Base-by-base conservation (phyloP, 2,888 invertebrate species). In the Dryomyza anilis region DNA sequence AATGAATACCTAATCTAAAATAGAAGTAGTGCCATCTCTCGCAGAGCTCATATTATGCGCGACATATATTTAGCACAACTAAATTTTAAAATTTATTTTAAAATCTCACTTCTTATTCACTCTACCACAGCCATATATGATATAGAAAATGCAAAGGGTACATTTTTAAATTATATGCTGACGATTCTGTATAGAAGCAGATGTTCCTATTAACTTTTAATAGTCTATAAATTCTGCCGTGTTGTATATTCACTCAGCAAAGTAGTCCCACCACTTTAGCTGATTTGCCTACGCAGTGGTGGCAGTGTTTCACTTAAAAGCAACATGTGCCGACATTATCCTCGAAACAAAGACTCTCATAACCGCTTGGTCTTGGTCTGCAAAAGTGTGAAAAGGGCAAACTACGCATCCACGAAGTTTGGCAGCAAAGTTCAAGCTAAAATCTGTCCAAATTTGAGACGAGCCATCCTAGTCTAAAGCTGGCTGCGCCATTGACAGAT, bases 231-330 rank as follows among this genome's bases (percentile, higher is more conserved):
- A 27, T 50, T 50, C 16, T 14, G 19, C 19, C n/a, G 19, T 55
- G 12, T 21, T 55, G 19, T 19, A 36, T 55, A 21, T 53, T n/a
- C 29, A 55, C 19, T 19, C 36, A 30, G 69, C 66, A 64, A 71
- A 29, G 29, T 21, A 21, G 21, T 1, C 36, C 21, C 27, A 29
- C 43, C 16, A 27, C 50, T 43, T 33, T 36, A 52, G 53, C 61
- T 43, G 72, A 72, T 71, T 73, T 71, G 69, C 75, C 75, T 79
- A 76, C 81, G 81, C 81, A 81, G 81, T 81, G 81, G 81, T 81
- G 82, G 81, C 81, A 81, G 81, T 81, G 81, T 80, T 81, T 81
- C 80, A 81, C 82, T 81, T 81, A 81, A 74, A 78, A 74, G 71
- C 70, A 73, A 74, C 62, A 60, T 60, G 60, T 69, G 59, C 52